Evolutionary conservation across 1,140 invertebrate genomes (phyloP).

Genomic region (Lasaia peninsularis): DNA sequence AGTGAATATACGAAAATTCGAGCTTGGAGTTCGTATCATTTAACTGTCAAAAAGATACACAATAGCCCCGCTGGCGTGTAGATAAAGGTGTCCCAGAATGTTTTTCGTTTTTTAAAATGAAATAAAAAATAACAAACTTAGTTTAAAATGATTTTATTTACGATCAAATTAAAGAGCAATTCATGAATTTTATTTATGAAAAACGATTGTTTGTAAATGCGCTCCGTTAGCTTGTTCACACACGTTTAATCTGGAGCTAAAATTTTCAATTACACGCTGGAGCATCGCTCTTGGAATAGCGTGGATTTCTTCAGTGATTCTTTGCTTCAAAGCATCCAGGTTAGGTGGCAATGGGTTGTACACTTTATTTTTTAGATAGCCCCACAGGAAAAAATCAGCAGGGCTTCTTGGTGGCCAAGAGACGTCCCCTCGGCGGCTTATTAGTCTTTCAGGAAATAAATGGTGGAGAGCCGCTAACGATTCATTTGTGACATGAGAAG

Average conservation of each 20-base stretch:
- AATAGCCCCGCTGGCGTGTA: too few relatives aligned
- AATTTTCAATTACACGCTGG: not conserved
- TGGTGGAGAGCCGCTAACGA: not conserved
- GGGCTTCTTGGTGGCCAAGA: conserved; percentile 20
- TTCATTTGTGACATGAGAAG: conserved; percentile 18
- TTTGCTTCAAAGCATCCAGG: too few relatives aligned
- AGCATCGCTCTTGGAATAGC: not conserved
- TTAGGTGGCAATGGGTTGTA: not conserved
- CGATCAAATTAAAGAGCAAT: conserved; percentile 16
- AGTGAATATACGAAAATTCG: too few relatives aligned
- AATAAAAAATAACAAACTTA: not conserved
- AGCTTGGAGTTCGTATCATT: too few relatives aligned
- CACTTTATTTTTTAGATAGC: conserved; percentile 11
- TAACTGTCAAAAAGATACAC: too few relatives aligned
- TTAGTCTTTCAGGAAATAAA: conserved; percentile 15
- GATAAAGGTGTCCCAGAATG: conserved; percentile 15
- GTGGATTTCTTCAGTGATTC: conserved; percentile 1
- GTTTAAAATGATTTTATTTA: conserved; percentile 15
- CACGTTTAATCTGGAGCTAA: conserved; percentile 16
- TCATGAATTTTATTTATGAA: conserved; percentile 16
- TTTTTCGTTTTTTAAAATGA: conserved; percentile 8
- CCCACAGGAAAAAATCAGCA: conserved; percentile 14
- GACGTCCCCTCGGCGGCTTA: conserved; percentile 16
- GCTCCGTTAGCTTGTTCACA: conserved; percentile 17
- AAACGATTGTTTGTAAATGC: conserved; percentile 20